Evolutionary conservation across 2,888 invertebrate genomes (phyloP).

Genomic region (Campoplex capitator): DNA sequence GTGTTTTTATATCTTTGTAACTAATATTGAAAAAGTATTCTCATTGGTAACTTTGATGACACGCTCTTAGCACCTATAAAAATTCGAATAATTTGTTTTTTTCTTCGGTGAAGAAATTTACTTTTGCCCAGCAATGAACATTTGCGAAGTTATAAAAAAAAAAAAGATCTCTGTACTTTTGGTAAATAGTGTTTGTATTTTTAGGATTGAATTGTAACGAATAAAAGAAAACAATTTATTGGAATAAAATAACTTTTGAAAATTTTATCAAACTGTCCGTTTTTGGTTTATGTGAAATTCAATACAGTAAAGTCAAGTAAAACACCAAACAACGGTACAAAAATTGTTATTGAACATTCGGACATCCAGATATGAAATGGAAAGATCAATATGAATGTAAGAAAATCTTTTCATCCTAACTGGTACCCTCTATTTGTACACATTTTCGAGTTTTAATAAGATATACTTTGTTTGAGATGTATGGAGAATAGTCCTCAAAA

Average conservation of each 20-base stretch:
- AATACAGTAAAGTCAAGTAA: background rate
- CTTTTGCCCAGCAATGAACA: too few species aligned
- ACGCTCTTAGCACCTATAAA: background rate
- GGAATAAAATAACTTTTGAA: background rate
- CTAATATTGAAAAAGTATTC: background rate
- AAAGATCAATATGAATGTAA: background rate
- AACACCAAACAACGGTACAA: background rate
- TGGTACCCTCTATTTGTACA: background rate
- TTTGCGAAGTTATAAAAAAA: too few species aligned
- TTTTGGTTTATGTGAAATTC: too few species aligned
- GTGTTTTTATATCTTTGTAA: background rate
- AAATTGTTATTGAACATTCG: background rate
- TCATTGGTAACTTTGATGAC: too few species aligned
- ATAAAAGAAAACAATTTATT: background rate
- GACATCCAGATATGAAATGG: background rate
- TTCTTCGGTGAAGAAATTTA: too few species aligned
- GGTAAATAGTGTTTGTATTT: too few species aligned
- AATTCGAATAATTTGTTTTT: too few species aligned
- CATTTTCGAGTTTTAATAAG: too few species aligned
- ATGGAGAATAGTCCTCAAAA: too few species aligned
- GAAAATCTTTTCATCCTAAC: background rate
- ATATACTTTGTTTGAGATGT: too few species aligned
- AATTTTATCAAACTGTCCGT: too few species aligned
- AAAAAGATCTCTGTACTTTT: too few species aligned
- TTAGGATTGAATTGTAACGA: background rate